Conservation (phyloP, 2,888 invertebrate species). For the Neoitamus cyanurus region DNA sequence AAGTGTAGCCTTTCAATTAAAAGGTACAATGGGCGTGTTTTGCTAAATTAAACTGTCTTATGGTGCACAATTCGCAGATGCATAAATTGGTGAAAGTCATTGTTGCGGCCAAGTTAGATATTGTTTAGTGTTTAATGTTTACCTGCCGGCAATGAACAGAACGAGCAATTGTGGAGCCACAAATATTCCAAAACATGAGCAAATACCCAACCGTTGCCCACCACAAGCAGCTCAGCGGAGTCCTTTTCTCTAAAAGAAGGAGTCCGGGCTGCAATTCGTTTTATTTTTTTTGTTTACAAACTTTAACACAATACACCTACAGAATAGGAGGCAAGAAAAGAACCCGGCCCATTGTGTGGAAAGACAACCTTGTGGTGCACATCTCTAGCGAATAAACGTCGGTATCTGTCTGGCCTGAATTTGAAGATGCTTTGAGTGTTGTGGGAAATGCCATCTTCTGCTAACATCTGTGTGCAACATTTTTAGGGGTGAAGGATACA, state of each 20-base stretch:
- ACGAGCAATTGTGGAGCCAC: constrained; percentile 14
- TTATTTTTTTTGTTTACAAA: constrained; percentile 30
- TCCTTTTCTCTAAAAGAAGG: not conserved
- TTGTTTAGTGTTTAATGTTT: constrained; percentile 37
- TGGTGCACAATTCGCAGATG: not conserved
- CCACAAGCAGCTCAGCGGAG: constrained; percentile 26
- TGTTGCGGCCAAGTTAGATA: constrained; percentile 28
- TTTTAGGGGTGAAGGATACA: not conserved
- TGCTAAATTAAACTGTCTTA: constrained; percentile 31
- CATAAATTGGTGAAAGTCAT: constrained; percentile 28
- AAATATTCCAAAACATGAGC: constrained; percentile 23
- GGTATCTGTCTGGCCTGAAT: constrained; percentile 38
- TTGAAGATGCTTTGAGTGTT: constrained; percentile 41
- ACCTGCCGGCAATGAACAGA: constrained; percentile 26
- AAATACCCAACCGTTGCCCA: constrained; percentile 12
- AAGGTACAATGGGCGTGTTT: not conserved
- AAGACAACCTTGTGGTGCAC: constrained; percentile 35
- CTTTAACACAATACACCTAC: constrained; percentile 27
- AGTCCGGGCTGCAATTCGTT: not conserved
- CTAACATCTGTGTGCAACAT: constrained; percentile 40
- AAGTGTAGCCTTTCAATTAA: constrained; percentile 24
- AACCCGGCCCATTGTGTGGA: constrained; percentile 4
- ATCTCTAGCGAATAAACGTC: constrained; percentile 13
- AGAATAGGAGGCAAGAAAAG: constrained; percentile 25
- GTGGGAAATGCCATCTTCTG: constrained; percentile 32